Evolutionary conservation across 2,797 vertebrate species (phyloP), one percentile per base, ranked within the genome.

Genomic region (Anguilla obscura): DNA sequence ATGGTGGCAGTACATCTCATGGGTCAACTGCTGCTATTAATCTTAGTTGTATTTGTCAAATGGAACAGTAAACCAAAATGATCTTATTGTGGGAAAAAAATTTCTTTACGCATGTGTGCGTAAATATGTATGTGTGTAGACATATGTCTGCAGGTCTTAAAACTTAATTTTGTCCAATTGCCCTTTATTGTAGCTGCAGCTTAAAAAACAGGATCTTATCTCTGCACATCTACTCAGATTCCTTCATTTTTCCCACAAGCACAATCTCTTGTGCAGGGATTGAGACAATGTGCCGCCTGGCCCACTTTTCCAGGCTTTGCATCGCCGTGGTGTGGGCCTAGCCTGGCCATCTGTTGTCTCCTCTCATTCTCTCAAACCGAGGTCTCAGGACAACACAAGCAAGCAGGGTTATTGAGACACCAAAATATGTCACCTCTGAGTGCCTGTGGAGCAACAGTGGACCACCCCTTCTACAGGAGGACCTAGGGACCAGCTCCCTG

Each of bases 301-400:
- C 79, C 79, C 24, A 82, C 79, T 82, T 82, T 82, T 3, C 21
- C 27, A 1, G 79, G 12, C 40, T 82, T 48, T n/a, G 45, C 5
- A n/a, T 45, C 45, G 9, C 24, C 8, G 21, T n/a, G 92, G 90
- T 88, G 83, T 91, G 91, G 87, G 88, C 90, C 27, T 48, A 60
- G 87, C 86, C 87, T 24, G 89, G 90, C 93, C 93, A 94, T 94
- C 93, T 94, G 93, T 92, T 90, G 89, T 88, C 0, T 1, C 33
- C 91, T 89, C 87, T 90, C 90, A 91, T 1, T 30, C 91, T 89
- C 87, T 90, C 90, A 91, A 91, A 89, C 85, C 86, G 86, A 87
- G 89, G 82, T 84, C 87, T 82, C 60, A 3, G 30, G 85, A 87
- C 90, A 89, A 33, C 2, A 74, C 74, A 79, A 48, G 40, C 74